Base-by-base conservation (phyloP, 2,797 vertebrate species). In the Strix occidentalis region DNA sequence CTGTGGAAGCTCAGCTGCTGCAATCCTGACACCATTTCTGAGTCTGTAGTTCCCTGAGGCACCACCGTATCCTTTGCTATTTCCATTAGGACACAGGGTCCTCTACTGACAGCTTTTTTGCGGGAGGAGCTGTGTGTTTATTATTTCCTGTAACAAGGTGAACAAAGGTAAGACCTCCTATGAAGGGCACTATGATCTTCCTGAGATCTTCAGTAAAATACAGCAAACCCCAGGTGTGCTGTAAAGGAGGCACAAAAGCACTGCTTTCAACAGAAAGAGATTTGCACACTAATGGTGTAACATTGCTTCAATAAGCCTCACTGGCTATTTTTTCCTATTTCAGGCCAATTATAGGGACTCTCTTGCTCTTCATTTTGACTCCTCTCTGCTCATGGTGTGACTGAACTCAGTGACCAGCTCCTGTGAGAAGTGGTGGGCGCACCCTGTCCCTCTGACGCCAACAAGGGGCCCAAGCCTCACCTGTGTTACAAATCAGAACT, bases 371-470 rank as follows among this genome's bases (percentile, higher is more conserved):
- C 1, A 2, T 16, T 70, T 93, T 51, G 77, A 37, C 8, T 10
- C 2, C 7, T 50, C 9, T 88, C 37, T 39, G 39, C 43, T 77
- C 4, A 0, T 16, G 17, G 39, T 31, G 56, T 5, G 25, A 43
- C 54, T 68, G 79, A 57, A 64, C 64, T 10, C 74, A 68, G 57
- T 1, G 0, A 72, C 35, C 0, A 5, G 26, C 57, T 89, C 25
- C 41, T 17, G 31, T 1, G 4, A 63, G 48, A 35, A 28, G 9
- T 2, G 2, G 24, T 15, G 35, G 54, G 33, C 0, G 0, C 31
- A 26, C 25, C 6, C 51, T 46, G 63, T 14, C 53, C 57, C 16
- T 75, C 43, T 5, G 10, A 24, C 0, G 3, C 33, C 14, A 11
- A 41, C n/a, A 60, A 17, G 29, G 45, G 45, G 24, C 60, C 68